Evolutionary conservation across 2,888 invertebrate genomes (phyloP).

Genomic region (Drosophila nr. perissopoda): DNA sequence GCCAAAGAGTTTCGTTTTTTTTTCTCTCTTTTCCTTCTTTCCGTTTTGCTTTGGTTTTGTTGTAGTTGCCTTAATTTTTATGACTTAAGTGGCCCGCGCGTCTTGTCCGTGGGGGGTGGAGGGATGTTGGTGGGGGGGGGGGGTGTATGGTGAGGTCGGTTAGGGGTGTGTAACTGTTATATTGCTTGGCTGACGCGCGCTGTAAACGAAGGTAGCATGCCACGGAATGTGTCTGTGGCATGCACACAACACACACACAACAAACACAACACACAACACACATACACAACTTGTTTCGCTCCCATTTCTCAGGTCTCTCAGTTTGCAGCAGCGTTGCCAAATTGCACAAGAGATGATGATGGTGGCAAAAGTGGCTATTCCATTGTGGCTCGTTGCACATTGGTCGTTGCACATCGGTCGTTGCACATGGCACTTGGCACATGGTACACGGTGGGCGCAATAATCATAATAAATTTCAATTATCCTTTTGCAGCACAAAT

Average conservation of each 20-base stretch:
- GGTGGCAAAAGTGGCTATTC: conserved; percentile 2
- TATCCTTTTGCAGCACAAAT: conserved; percentile 76
- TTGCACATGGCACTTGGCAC: conserved; percentile 56
- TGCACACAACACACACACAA: conserved; percentile 53
- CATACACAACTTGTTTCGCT: conserved; percentile 50
- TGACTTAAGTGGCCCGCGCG: conserved; percentile 68
- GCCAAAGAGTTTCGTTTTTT: conserved; percentile 30
- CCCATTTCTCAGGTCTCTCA: conserved; percentile 44
- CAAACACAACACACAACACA: conserved; percentile 39
- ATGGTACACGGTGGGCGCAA: conserved; percentile 71
- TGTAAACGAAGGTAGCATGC: conserved; percentile 72
- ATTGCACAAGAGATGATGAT: conserved; percentile 44
- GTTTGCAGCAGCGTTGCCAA: conserved; percentile 67
- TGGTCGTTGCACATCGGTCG: conserved; percentile 14
- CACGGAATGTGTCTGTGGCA: conserved; percentile 75
- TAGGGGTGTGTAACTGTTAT: conserved; percentile 66
- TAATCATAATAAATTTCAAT: conserved; percentile 85
- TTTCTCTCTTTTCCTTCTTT: conserved; percentile 11
- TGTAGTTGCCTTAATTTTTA: conserved; percentile 67
- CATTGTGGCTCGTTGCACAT: conserved; percentile 3
- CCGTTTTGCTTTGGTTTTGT: conserved; percentile 9
- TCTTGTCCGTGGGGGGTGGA: neutral
- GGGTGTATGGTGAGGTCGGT: conserved; percentile 1
- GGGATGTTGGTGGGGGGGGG: neutral
- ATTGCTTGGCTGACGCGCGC: conserved; percentile 72